Base-by-base conservation (phyloP, 2,113 vertebrate genomes). In the Mirounga angustirostris region DNA sequence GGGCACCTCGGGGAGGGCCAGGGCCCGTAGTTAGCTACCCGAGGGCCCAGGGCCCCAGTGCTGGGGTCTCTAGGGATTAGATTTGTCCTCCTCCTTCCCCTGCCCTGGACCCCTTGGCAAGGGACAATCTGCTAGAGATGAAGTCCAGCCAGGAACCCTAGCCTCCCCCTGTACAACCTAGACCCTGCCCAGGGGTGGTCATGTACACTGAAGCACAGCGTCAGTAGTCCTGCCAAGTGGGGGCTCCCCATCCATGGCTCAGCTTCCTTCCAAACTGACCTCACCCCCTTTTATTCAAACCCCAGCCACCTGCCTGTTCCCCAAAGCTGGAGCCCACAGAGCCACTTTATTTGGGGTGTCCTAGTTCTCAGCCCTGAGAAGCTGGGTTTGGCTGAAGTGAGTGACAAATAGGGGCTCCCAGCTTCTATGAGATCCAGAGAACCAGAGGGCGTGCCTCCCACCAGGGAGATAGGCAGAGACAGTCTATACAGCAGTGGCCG, bases 401-500 rank as follows among this genome's bases (percentile, higher is more conserved):
- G 43, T 33, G n/a, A 50, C 54, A 54, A 58, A 15, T 21, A 12
- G 67, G 74, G 14, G 14, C 36, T 46, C 50, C 61, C 61, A 84
- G 61, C 30, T 94, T 96, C 65, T 73, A 28, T 13, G 74, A 76
- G 10, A 43, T 28, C n/a, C 19, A 56, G 36, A 78, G 67, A 91
- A 79, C 26, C 19, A 46, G 24, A 46, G 0, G 28, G 26, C 4
- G 15, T 79, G 61, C 30, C 56, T 22, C 43, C 19, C 24, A 36
- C 11, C 14, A 40, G 13, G 46, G 80, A 74, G 40, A 26, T 16
- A 52, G 30, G 30, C 54, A 79, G 30, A 83, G 78, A 19, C 65
- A 98, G 97, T 0, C 61, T 46, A 97, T 82, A 91, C 33, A 33
- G 94, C 95, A 36, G 87, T 96, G 87, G 98, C 98, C 81, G 79